These are phyloP conservation scores for Berghia stephanieae DNA, from an alignment of 1,140 invertebrate genomes.

Conservation along the genomic window DNA sequence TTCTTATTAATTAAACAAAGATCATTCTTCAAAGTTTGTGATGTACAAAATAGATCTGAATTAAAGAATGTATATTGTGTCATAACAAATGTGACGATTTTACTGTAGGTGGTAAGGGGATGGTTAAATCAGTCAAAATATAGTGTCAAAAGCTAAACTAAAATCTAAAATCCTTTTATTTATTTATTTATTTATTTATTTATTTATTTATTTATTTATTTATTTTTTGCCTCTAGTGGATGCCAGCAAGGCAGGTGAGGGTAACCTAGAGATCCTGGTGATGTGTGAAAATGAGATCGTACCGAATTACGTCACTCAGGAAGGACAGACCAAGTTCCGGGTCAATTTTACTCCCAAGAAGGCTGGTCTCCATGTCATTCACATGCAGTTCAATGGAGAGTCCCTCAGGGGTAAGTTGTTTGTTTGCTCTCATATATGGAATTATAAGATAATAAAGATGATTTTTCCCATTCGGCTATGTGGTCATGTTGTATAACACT, in stretches of 20 bases:
- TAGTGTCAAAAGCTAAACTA: too few relatives aligned
- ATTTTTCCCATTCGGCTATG: too few relatives aligned
- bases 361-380: slow-evolving; percentile 83
- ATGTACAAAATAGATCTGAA: too few relatives aligned
- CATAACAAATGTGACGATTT: too few relatives aligned
- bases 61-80: too few relatives aligned
- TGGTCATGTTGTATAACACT: too few relatives aligned
- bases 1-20: too few relatives aligned
- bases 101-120: too few relatives aligned
- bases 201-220: background rate
- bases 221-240: slow-evolving; percentile 65
- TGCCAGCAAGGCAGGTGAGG: slow-evolving; percentile 78
- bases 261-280: slow-evolving; percentile 97
- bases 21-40: too few relatives aligned
- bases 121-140: too few relatives aligned
- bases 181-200: background rate
- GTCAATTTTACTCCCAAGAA: slow-evolving; percentile 98
- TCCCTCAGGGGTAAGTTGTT: slow-evolving; percentile 79
- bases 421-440: background rate
- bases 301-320: slow-evolving; percentile 93
- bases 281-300: slow-evolving; percentile 97
- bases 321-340: slow-evolving; percentile 93
- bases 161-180: too few relatives aligned
- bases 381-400: slow-evolving; percentile 95
- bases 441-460: background rate